Percentiles rank a stretch among this genome's conserved stretches.
Evolutionary conservation across 1,140 invertebrate genomes (phyloP).

Genomic region (Drepana arcuata): DNA sequence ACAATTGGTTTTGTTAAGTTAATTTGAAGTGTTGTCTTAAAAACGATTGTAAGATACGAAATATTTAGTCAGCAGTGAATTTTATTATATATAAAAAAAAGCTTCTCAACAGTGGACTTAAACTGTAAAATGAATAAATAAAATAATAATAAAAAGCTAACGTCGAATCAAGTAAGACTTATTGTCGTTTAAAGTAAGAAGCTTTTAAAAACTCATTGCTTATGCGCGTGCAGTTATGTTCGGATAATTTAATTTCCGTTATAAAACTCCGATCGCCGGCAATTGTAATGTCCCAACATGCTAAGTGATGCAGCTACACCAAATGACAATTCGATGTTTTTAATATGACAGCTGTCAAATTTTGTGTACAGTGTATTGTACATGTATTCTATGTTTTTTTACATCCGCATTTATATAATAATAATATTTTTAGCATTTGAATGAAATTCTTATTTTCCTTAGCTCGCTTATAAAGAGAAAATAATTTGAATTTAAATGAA

Average conservation of each 20-base stretch:
- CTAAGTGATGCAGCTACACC: constrained; percentile 33
- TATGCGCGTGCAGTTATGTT: constrained; percentile 11
- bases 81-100: background rate
- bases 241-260: constrained; percentile 40
- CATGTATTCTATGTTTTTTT: constrained; percentile 2
- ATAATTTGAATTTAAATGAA: too few relatives aligned
- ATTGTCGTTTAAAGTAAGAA: too few relatives aligned
- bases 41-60: background rate
- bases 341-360: constrained; percentile 51
- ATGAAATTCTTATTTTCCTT: background rate
- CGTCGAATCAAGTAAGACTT: too few relatives aligned
- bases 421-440: background rate
- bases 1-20: background rate
- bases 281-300: constrained; percentile 30
- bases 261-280: constrained; percentile 34
- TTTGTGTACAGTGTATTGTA: constrained; percentile 5
- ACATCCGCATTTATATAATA: constrained; percentile 5
- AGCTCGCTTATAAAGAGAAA: too few relatives aligned
- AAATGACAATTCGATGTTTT: constrained; percentile 40
- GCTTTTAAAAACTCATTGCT: constrained; percentile 11
- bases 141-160: too few relatives aligned
- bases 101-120: background rate
- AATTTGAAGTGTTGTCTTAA: background rate
- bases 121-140: too few relatives aligned
- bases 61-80: background rate